phyloP scores from a whole-genome alignment of 1,140 invertebrate genomes.

The Drosophila sp. region DNA sequence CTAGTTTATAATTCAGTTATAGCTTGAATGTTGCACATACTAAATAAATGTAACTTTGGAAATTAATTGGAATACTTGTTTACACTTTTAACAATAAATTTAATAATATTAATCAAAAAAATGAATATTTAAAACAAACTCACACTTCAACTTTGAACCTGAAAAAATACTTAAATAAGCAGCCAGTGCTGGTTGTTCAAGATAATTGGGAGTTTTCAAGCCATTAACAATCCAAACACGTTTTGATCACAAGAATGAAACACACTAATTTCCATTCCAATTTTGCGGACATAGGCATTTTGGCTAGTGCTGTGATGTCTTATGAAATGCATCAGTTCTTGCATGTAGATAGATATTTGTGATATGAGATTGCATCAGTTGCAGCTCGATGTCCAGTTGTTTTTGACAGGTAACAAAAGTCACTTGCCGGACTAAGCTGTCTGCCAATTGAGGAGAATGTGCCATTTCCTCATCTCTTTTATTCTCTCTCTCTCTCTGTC shows the following conservation, averaged over 20 bases:
- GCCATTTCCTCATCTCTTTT: background rate
- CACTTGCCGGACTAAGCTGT: conserved; percentile 15
- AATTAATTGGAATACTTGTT: conserved; percentile 35
- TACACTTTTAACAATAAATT: background rate
- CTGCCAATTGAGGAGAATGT: conserved; percentile 2
- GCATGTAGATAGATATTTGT: too few relatives aligned
- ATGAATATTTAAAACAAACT: too few relatives aligned
- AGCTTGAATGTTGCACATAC: conserved; percentile 15
- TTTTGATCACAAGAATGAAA: conserved; percentile 16
- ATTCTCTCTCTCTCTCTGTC: background rate
- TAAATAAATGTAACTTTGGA: conserved; percentile 54
- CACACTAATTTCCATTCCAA: conserved; percentile 24
- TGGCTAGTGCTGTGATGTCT: background rate
- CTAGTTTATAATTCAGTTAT: conserved; percentile 52
- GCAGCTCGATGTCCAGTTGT: conserved; percentile 1
- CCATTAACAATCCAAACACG: conserved; percentile 9
- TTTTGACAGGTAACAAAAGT: conserved; percentile 41
- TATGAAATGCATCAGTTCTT: conserved; percentile 24
- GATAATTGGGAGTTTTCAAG: conserved; percentile 9
- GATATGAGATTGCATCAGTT: background rate
- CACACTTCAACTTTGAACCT: too few relatives aligned
- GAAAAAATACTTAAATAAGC: too few relatives aligned
- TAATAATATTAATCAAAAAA: too few relatives aligned
- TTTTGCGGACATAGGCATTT: background rate
- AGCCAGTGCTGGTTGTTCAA: background rate